Evolutionary conservation across 2,113 vertebrate species (phyloP).

Genomic region (human): DNA sequence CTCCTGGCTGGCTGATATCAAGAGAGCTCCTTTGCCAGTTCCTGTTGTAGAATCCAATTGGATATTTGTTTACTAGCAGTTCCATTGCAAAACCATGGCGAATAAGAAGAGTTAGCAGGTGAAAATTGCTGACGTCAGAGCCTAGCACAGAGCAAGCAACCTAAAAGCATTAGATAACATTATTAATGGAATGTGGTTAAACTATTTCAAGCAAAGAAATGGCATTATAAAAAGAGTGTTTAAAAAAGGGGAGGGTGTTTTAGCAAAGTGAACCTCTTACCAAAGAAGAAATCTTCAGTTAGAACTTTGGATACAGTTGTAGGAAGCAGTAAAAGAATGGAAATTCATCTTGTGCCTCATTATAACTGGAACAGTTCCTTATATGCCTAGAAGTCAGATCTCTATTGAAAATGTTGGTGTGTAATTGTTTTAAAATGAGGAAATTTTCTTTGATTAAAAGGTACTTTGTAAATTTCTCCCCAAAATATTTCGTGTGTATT

Average conservation of each 20-base stretch:
- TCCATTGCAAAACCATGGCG: not conserved
- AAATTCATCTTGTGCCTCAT: not conserved
- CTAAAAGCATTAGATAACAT: not conserved
- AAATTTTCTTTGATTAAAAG: not conserved
- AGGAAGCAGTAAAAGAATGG: not conserved
- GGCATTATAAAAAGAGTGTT: too few relatives aligned
- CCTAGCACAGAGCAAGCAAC: not conserved
- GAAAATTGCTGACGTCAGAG: not conserved
- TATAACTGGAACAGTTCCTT: not conserved
- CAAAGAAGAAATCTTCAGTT: not conserved
- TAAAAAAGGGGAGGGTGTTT: not conserved
- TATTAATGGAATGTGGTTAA: not conserved
- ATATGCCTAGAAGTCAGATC: not conserved
- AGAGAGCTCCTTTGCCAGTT: not conserved
- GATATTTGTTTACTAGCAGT: not conserved
- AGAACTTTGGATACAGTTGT: not conserved
- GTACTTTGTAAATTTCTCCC: not conserved
- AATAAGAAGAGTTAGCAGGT: not conserved
- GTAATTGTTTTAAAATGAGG: not conserved
- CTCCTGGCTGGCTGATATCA: not conserved
- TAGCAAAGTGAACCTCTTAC: not conserved
- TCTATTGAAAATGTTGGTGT: not conserved
- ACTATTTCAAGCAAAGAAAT: not conserved
- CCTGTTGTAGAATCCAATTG: too few relatives aligned
- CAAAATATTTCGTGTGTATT: not conserved